These are phyloP conservation scores for Drepana falcataria DNA, from an alignment of 2,888 invertebrate genomes.

Conservation along the genomic window DNA sequence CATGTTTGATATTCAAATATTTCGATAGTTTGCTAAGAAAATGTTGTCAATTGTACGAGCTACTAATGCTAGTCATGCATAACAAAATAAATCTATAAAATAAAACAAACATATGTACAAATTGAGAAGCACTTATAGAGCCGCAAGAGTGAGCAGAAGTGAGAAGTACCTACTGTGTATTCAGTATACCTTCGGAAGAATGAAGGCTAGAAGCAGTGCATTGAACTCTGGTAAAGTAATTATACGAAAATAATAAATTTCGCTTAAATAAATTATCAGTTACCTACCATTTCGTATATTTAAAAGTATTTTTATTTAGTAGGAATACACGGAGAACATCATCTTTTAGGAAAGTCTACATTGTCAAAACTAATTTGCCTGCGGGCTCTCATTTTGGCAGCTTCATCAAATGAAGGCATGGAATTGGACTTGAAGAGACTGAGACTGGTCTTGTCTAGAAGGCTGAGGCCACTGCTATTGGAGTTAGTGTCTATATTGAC, in stretches of 20 bases:
- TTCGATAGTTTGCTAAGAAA: conserved; percentile 9
- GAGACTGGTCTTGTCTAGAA: conserved; percentile 47
- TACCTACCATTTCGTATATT: neutral
- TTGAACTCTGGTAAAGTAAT: neutral
- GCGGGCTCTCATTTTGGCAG: conserved; percentile 72
- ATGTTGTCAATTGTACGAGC: conserved; percentile 16
- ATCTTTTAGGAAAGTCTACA: conserved; percentile 68
- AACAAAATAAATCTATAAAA: conserved; percentile 53
- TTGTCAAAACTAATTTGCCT: conserved; percentile 81
- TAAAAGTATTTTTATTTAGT: neutral
- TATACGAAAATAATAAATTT: neutral
- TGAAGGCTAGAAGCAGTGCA: too few relatives aligned
- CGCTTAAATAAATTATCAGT: neutral
- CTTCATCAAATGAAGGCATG: conserved; percentile 69
- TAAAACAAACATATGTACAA: conserved; percentile 30
- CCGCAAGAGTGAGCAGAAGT: neutral
- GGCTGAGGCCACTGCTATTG: conserved; percentile 50
- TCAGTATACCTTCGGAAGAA: too few relatives aligned
- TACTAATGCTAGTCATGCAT: conserved; percentile 37
- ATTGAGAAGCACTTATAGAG: conserved; percentile 17
- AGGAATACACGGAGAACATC: conserved; percentile 23
- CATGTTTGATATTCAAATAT: conserved; percentile 1
- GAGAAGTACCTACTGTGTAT: too few relatives aligned
- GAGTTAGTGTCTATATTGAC: conserved; percentile 66
- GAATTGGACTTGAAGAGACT: conserved; percentile 61